Evolutionary conservation across 2,113 vertebrate species (phyloP), one percentile per base, ranked within the genome.

Genomic region (Petrocephalus zakoni): DNA sequence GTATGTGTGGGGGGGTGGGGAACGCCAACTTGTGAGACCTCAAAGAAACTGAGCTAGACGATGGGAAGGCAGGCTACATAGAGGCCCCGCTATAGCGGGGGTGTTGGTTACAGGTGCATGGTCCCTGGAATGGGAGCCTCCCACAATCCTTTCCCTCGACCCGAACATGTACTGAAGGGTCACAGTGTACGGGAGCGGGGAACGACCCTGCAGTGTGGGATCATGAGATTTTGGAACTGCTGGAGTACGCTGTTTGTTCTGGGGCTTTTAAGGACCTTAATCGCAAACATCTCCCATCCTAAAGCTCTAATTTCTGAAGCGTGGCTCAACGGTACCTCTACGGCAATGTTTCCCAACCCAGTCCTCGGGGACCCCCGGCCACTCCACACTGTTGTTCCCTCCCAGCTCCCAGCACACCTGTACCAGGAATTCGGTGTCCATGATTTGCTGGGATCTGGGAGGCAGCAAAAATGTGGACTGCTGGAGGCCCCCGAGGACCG

Each of bases 81-180:
- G n/a, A n/a, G n/a, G n/a, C n/a, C n/a, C n/a, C n/a, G n/a, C n/a
- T n/a, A n/a, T n/a, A n/a, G n/a, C n/a, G 84, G 22, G 52, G 72
- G 19, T 37, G 51, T 81, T 85, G 51, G 22, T 47, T 85, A 29
- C 10, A 51, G 25, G 21, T 89, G 64, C 89, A 90, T 90, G 88
- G 88, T 88, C 37, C 34, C 46, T 87, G 53, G 47, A 75, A 88
- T 47, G 84, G 90, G 90, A 88, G 91, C 90, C 92, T 91, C 90
- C 90, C 75, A 89, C 85, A 91, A 91, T 89, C 90, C 52, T 25
- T 58, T 88, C 56, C 22, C 89, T 37, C 42, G 88, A 87, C 91
- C 92, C 25, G 22, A 87, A 42, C 22, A 58, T 15, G 37, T 17
- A 21, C 37, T 42, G 53, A 29, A 46, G 58, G 22, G 22, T n/a